Base-by-base conservation (phyloP, 2,797 vertebrate genomes). In the Adelosebastes latens region DNA sequence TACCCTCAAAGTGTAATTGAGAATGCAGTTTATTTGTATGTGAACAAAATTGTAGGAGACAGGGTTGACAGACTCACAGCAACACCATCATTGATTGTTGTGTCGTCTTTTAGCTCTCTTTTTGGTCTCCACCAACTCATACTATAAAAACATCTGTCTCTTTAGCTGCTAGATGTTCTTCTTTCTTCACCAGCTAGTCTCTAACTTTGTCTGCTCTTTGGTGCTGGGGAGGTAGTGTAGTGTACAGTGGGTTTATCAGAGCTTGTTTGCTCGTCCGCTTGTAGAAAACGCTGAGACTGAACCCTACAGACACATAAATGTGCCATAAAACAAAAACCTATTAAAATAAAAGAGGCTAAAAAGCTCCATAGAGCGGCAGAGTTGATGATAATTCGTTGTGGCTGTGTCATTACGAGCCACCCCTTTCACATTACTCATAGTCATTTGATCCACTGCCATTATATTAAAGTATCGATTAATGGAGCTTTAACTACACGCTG, bases 391-490 rank as follows among this genome's bases (percentile, higher is more conserved):
- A 56, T 46, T 66, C 9, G 29, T 46, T 62, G 42, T 27, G 67
- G 39, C 53, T 18, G 39, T 39, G 53, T 70, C 42, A 14, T 53
- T 61, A 66, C 0, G 7, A 79, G 22, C 66, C 27, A 16, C 16
- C 12, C 13, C 34, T 27, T 59, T 58, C 64, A 75, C 67, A 80
- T 80, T 31, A 72, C 59, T 55, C 27, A 63, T 7, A 34, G 25
- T 53, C 27, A 62, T 72, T 59, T 70, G 66, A 76, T 63, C 72
- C 31, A 42, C 56, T 52, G 52, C 67, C 6, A n/a, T 72, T 55
- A 42, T 67, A 65, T 65, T 18, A 75, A 75, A 61, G 52, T 25
- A 78, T 63, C 1, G 65, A 81, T 85, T 62, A 56, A 58, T 8
- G 16, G 31, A 46, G 64, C 32, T 18, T 60, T 59, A 79, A 70